Conservation (phyloP, 2,888 invertebrate genomes). For the Drosophila seclusa region DNA sequence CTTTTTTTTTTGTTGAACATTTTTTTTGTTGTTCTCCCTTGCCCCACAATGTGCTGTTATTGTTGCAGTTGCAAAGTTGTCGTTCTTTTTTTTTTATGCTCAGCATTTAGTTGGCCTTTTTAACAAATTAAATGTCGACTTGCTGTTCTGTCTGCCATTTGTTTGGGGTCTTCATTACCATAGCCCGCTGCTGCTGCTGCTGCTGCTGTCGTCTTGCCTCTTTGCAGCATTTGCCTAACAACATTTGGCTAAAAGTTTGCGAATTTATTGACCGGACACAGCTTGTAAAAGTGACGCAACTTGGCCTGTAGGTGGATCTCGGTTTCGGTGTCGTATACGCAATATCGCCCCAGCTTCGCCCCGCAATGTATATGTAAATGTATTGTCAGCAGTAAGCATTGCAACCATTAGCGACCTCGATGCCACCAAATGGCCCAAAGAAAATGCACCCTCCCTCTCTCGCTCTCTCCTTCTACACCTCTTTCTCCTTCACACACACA, state of each 20-base stretch:
- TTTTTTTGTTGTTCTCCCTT: background rate
- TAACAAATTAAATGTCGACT: conserved; percentile 83
- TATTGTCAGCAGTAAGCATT: conserved; percentile 16
- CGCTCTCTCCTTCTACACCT: background rate
- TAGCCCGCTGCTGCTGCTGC: background rate
- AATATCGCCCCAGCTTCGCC: conserved; percentile 27
- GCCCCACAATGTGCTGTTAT: conserved; percentile 10
- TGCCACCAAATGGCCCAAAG: conserved; percentile 46
- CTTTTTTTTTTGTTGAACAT: background rate
- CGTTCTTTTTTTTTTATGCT: conserved; percentile 33
- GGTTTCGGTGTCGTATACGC: conserved; percentile 41
- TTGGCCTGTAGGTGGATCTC: conserved; percentile 8
- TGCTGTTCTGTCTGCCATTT: conserved; percentile 64
- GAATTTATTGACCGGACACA: conserved; percentile 58
- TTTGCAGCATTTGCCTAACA: background rate
- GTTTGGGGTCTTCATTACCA: conserved; percentile 43
- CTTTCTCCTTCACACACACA: background rate
- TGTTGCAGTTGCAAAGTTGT: conserved; percentile 54
- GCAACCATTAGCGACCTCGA: conserved; percentile 36
- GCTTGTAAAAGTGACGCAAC: conserved; percentile 36
- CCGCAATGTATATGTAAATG: conserved; percentile 9
- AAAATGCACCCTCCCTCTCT: conserved; percentile 8
- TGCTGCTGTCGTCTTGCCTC: background rate
- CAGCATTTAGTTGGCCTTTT: conserved; percentile 78
- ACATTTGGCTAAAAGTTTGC: conserved; percentile 31